These are phyloP conservation scores for Thecophora atra DNA, from an alignment of 2,888 invertebrate species.

Conservation along the genomic window DNA sequence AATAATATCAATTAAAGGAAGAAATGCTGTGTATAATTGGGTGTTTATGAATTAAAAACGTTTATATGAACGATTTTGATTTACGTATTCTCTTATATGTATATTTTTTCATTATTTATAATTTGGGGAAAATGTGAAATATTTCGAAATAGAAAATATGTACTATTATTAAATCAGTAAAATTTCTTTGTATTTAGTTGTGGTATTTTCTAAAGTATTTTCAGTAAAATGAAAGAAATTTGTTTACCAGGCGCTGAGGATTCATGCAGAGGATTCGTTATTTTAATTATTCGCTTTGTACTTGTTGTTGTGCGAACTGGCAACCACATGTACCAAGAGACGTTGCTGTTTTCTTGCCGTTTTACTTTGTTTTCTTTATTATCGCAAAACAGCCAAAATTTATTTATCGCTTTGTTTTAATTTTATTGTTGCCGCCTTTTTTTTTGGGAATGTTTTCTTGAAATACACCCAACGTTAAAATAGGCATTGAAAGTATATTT, in stretches of 20 bases:
- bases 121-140: neutral
- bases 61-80: no score
- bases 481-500: no score
- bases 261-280: neutral
- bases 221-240: slow-evolving; percentile 27
- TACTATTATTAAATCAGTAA: neutral
- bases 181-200: neutral
- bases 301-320: neutral
- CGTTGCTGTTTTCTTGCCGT: slow-evolving; percentile 7
- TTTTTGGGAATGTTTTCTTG: neutral
- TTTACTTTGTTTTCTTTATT: slow-evolving; percentile 1
- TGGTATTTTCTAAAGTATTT: neutral
- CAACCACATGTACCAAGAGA: neutral
- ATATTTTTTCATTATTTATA: no score
- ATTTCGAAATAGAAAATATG: neutral
- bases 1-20: no score
- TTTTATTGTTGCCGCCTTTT: neutral
- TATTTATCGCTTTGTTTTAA: neutral
- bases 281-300: neutral
- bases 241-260: slow-evolving; percentile 34
- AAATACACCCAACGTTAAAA: neutral
- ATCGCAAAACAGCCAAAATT: neutral
- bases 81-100: no score
- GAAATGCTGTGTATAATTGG: no score
- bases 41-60: no score